These are phyloP conservation scores for Megaleporinus macrocephalus DNA, from an alignment of 2,113 vertebrate species.

Conservation along the genomic window DNA sequence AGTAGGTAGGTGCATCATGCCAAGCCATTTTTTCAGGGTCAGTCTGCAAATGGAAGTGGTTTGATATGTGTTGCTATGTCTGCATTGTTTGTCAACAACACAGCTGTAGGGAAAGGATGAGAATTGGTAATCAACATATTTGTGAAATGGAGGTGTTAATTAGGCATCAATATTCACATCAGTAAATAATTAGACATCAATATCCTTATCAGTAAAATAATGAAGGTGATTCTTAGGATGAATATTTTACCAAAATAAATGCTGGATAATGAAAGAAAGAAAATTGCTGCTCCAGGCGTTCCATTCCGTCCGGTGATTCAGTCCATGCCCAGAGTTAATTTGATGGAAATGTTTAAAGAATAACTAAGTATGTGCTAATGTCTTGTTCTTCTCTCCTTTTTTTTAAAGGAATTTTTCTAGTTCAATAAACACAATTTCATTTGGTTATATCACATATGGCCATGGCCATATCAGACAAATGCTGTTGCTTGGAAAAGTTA, in stretches of 20 bases:
- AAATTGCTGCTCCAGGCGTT: slow-evolving; percentile 9
- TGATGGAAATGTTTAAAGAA: slow-evolving; percentile 5
- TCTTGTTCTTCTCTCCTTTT: background rate
- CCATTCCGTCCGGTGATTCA: background rate
- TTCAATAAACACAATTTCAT: background rate
- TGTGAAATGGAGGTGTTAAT: slow-evolving; percentile 31
- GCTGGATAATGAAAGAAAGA: slow-evolving; percentile 17
- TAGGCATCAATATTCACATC: slow-evolving; percentile 25
- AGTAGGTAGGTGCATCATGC: background rate
- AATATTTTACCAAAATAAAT: slow-evolving; percentile 33
- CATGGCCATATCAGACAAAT: background rate
- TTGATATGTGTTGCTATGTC: background rate
- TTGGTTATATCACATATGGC: background rate
- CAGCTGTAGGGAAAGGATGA: background rate
- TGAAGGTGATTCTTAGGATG: slow-evolving; percentile 31
- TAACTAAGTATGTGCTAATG: background rate
- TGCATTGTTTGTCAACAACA: background rate
- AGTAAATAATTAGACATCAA: slow-evolving; percentile 33
- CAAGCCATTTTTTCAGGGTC: background rate
- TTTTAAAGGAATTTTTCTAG: background rate
- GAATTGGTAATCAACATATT: slow-evolving; percentile 42
- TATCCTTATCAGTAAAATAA: slow-evolving; percentile 24
- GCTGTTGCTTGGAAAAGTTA: background rate
- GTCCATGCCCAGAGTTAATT: background rate
- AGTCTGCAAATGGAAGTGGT: background rate